Evolutionary conservation across 2,113 vertebrate species (phyloP).

Genomic region (Geococcyx californianus): DNA sequence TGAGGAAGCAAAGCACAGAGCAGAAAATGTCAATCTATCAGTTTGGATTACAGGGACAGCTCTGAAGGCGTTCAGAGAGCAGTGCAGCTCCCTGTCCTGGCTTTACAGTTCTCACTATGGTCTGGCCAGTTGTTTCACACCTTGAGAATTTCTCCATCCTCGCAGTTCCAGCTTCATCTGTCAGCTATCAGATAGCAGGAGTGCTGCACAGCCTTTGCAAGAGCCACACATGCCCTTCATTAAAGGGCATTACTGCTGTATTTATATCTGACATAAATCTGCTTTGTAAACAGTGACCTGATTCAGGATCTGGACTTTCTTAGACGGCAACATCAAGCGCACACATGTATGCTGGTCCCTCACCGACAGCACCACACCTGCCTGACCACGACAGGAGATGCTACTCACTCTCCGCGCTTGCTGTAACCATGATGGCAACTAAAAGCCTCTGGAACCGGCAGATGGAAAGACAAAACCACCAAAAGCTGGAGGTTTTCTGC

Average conservation of each 20-base stretch:
- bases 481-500: not conserved
- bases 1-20: not conserved
- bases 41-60: not conserved
- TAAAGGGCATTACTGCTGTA: slow-evolving; percentile 27
- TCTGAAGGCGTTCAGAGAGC: not conserved
- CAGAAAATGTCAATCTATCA: not conserved
- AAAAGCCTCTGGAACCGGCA: not conserved
- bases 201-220: not conserved
- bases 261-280: slow-evolving; percentile 40
- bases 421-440: rapidly evolving
- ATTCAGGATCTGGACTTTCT: not conserved
- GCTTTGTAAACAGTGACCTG: slow-evolving; percentile 48
- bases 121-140: not conserved
- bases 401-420: not conserved
- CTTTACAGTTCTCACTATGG: rapidly evolving
- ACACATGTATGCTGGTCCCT: not conserved
- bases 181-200: not conserved
- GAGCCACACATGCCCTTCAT: not conserved
- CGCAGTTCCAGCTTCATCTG: rapidly evolving
- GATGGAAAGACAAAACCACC: not conserved
- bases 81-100: not conserved
- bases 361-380: not conserved
- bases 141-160: not conserved
- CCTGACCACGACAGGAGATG: not conserved
- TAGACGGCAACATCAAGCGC: not conserved